A percentile compares a stretch with the other conserved stretches of the same genome.
These are phyloP conservation scores for Schmidtea mediterranea DNA, from an alignment of 1,140 invertebrate genomes.

Conservation along the genomic window DNA sequence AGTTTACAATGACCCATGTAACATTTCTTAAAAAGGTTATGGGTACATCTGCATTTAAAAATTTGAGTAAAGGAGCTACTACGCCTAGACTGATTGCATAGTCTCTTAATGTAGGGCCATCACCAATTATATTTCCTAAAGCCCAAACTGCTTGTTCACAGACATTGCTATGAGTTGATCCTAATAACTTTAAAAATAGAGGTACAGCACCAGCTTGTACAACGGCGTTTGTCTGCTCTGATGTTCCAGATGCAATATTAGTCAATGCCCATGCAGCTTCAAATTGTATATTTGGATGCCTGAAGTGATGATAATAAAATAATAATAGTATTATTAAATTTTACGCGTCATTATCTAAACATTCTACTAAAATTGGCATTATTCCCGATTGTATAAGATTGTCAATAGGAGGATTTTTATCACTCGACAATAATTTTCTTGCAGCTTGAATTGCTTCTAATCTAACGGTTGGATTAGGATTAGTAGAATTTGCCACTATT, in stretches of 20 bases:
- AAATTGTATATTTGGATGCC: conserved; percentile 62
- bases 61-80: conserved; percentile 18
- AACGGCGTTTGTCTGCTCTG: conserved; percentile 75
- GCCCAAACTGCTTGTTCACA: conserved; percentile 98
- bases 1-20: conserved; percentile 27
- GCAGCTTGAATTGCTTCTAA: conserved; percentile 18
- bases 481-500: conserved; percentile 16
- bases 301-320: neutral
- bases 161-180: conserved; percentile 74
- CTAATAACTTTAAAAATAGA: conserved; percentile 58
- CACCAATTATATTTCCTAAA: conserved; percentile 79
- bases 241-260: conserved; percentile 90
- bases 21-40: conserved; percentile 18
- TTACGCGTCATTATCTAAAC: conserved; percentile 32
- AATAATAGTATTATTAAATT: neutral
- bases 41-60: conserved; percentile 11
- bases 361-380: conserved; percentile 65
- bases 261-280: conserved; percentile 96
- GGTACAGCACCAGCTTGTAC: conserved; percentile 77
- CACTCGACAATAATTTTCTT: conserved; percentile 72
- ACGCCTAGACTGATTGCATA: conserved; percentile 20
- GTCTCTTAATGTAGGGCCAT: conserved; percentile 25
- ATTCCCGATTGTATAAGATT: conserved; percentile 68
- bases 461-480: conserved; percentile 12
- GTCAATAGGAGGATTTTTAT: conserved; percentile 95